Base-by-base conservation (phyloP, 2,113 vertebrate genomes). In the Pedetes capensis region DNA sequence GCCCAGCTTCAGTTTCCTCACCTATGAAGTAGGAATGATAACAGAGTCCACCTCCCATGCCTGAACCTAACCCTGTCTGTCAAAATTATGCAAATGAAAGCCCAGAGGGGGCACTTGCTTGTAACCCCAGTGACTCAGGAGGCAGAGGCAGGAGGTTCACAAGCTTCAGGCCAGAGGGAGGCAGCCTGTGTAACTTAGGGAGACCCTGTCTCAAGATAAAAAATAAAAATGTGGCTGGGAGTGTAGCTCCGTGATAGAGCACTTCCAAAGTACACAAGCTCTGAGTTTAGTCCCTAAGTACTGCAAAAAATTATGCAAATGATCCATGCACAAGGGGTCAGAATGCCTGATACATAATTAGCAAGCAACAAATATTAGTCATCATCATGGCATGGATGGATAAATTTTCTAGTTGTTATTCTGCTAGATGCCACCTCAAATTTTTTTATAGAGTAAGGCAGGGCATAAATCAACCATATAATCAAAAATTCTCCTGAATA, bases 371-470 rank as follows among this genome's bases (percentile, higher is more conserved):
- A 79, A 79, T 37, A 80, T 32, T 34, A 61, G 63, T 64, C 42
- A 44, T 63, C 53, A 14, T 39, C 20, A 25, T 57, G 29, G 5
- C 11, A 55, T 4, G 34, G 42, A 71, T 32, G 9, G 23, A 39
- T 47, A 44, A 39, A 10, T 39, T 79, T 82, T 61, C 37, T 8
- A 53, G 17, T 64, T 61, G n/a, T 51, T 49, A 61, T 29, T 75
- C 27, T 51, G 25, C 10, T 39, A 61, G 83, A 18, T 63, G 32
- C 44, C 23, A 61, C 27, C 72, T 55, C 49, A 71, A 34, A 13
- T 32, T 63, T 34, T n/a, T 87, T 76, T 80, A n/a, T 94, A 76
- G 76, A 82, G 75, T 51, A 94, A 89, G 81, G 71, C 42, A 81
- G 23, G 61, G 34, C 59, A 87, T 78, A 51, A 72, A 83, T 92